Evolutionary conservation across 2,797 vertebrate species (phyloP).

Genomic region (Parauchenoglanis punctatus): DNA sequence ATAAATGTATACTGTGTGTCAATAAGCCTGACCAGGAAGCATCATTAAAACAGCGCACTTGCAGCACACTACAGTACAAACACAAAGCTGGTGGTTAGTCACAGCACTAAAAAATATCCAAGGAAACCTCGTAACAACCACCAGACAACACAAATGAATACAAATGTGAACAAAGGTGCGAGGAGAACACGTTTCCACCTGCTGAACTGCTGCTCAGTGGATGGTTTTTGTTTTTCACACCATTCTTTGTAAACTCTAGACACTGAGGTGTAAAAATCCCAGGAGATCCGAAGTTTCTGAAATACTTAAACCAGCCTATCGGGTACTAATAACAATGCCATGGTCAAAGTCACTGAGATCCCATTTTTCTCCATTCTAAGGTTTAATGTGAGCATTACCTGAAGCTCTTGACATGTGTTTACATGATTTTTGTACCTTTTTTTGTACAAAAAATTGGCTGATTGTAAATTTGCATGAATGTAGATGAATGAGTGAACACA

Average conservation of each 20-base stretch:
- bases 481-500: neutral
- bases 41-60: neutral
- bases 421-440: neutral
- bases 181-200: neutral
- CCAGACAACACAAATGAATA: neutral
- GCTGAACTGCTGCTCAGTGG: neutral
- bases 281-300: neutral
- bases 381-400: neutral
- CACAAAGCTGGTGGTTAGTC: neutral
- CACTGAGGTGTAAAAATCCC: neutral
- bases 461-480: neutral
- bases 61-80: neutral
- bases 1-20: neutral
- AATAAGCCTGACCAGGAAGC: neutral
- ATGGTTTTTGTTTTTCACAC: neutral
- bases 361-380: neutral
- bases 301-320: neutral
- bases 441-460: neutral
- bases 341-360: neutral
- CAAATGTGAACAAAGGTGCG: neutral
- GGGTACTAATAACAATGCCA: neutral
- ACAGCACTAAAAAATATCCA: neutral
- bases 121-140: neutral
- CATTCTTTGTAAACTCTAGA: neutral
- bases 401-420: neutral